These are phyloP conservation scores for Chloropsis hardwickii DNA, from an alignment of 2,113 vertebrate genomes.

Conservation along the genomic window DNA sequence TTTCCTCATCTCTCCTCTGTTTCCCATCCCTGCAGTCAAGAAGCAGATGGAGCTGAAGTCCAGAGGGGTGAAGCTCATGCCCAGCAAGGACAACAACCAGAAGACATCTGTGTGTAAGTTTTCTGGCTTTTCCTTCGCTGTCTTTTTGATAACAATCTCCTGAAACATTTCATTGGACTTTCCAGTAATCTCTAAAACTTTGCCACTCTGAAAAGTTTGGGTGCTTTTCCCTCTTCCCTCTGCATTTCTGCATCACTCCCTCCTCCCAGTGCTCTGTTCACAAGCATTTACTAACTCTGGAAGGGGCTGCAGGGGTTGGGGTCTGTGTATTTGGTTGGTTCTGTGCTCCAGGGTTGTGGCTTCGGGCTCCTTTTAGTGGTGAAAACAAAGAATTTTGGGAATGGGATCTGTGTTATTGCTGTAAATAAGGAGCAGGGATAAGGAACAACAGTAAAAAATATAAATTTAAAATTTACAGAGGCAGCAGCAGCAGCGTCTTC, in stretches of 20 bases:
- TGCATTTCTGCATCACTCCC: constrained; percentile 50
- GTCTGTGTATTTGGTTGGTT: background rate
- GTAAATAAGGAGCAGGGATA: background rate
- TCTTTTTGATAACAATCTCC: background rate
- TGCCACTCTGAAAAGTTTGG: background rate
- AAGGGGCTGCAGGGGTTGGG: background rate
- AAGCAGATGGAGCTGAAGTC: constrained; percentile 98
- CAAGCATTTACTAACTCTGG: constrained; percentile 41
- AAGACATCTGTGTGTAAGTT: constrained; percentile 98
- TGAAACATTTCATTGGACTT: constrained; percentile 44
- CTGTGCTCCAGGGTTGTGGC: background rate
- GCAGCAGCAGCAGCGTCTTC: background rate
- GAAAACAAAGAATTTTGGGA: background rate
- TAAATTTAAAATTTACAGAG: background rate
- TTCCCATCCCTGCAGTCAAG: constrained; percentile 81
- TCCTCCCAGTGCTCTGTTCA: constrained; percentile 29
- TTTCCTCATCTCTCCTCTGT: background rate
- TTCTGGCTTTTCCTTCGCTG: background rate
- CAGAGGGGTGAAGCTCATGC: constrained; percentile 95
- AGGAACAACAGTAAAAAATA: background rate
- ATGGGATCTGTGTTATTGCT: rapidly evolving
- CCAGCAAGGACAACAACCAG: constrained; percentile 97
- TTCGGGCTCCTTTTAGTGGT: background rate
- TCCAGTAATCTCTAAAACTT: background rate
- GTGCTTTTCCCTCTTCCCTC: constrained; percentile 17